phyloP scores from a whole-genome alignment of 2,113 vertebrate species.

The Rhizomys pruinosus region DNA sequence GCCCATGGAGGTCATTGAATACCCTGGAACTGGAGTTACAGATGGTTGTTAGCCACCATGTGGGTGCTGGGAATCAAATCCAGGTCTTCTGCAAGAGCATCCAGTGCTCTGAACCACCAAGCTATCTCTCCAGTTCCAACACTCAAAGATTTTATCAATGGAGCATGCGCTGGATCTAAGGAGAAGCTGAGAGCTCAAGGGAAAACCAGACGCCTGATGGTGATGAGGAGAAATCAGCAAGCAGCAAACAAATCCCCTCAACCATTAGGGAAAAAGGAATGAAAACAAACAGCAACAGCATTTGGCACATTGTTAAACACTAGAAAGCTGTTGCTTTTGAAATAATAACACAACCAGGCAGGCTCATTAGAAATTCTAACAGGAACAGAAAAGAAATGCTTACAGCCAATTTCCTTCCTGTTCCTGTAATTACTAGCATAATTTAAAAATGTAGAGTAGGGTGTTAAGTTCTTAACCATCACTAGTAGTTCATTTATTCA shows the following conservation, averaged over 20 bases:
- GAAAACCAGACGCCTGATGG: background rate
- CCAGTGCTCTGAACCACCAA: no score
- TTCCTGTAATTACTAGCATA: slow-evolving; percentile 44
- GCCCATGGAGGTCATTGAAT: no score
- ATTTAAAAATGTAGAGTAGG: slow-evolving; percentile 33
- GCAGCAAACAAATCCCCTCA: background rate
- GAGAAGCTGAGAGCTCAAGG: background rate
- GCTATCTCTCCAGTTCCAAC: no score
- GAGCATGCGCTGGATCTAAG: background rate
- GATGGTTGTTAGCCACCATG: no score
- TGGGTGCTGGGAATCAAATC: no score
- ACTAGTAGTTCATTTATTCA: background rate
- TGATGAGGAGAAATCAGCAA: no score
- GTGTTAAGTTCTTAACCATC: slow-evolving; percentile 14
- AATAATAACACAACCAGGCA: slow-evolving; percentile 45
- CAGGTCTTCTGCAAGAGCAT: no score
- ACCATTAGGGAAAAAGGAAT: background rate
- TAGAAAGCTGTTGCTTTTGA: slow-evolving; percentile 51
- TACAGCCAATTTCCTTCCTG: slow-evolving; percentile 47
- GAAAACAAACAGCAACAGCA: slow-evolving; percentile 49
- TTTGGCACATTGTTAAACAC: slow-evolving; percentile 60
- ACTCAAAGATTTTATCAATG: background rate
- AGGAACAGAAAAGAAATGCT: slow-evolving; percentile 55
- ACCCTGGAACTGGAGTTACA: no score
- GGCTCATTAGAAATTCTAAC: slow-evolving; percentile 61